phyloP scores from a whole-genome alignment of 2,888 invertebrate genomes.

The Calameuta pallipes region DNA sequence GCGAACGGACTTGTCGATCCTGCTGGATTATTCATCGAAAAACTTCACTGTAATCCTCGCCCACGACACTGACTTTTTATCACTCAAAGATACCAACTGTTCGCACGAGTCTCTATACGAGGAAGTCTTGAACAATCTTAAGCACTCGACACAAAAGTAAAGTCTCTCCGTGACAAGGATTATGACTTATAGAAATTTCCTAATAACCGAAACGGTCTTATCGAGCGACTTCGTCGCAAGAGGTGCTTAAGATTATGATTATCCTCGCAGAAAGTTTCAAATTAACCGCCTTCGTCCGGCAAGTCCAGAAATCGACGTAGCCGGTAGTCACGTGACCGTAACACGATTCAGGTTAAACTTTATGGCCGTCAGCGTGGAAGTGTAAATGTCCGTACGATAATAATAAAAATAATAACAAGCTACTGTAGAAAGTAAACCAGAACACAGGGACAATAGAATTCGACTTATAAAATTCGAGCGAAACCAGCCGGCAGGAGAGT shows the following conservation, averaged over 20 bases:
- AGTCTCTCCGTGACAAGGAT: background rate
- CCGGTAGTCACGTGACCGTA: background rate
- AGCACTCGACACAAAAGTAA: background rate
- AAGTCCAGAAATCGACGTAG: background rate
- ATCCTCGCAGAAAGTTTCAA: background rate
- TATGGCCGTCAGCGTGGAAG: background rate
- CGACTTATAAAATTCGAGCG: background rate
- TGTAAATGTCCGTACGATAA: background rate
- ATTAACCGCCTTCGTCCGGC: background rate
- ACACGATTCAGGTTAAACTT: background rate
- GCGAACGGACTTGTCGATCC: background rate
- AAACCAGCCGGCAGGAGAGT: background rate
- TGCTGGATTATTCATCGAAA: background rate
- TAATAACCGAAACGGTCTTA: background rate
- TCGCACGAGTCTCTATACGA: background rate
- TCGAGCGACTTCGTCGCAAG: background rate
- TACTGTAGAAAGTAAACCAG: background rate
- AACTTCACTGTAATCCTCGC: background rate
- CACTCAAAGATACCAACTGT: background rate
- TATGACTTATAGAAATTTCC: background rate
- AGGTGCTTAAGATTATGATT: background rate
- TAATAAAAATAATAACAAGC: background rate
- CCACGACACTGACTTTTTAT: background rate
- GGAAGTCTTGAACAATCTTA: background rate
- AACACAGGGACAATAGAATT: background rate